Base-by-base conservation (phyloP, 2,113 vertebrate genomes). In the Heterocephalus glaber region DNA sequence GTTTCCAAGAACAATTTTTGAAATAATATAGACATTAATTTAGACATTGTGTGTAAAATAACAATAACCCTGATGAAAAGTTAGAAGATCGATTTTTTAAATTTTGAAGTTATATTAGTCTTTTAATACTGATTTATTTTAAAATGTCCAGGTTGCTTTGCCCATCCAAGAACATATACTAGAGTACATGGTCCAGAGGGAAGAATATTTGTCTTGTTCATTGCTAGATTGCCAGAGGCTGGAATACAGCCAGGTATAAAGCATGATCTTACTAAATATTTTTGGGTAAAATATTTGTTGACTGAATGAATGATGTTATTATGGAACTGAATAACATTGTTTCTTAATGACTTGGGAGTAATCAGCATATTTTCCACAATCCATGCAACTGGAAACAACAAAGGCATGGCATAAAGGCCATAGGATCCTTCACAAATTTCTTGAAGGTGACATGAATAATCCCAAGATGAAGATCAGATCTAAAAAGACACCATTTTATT, bases 371-470 rank as follows among this genome's bases (percentile, higher is more conserved):
- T 96, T 95, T 86, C 63, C 44, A 92, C 33, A 89, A 19, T 60
- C 13, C 33, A 80, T 1, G 4, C 95, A 91, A 86, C 44, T 65
- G 14, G 54, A 93, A 97, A 92, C 92, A 82, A 94, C 89, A 93
- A 92, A 86, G 28, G 77, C 20, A 49, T 70, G 24, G 12, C 96
- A 7, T 86, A 38, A 95, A 33, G 35, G 22, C 30, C 35, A 8
- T 77, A 11, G 83, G 60, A 86, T 41, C 13, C 33, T 92, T 92
- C 65, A 90, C 74, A 95, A 90, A 92, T 88, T 89, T 92, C 22
- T 93, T 70, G 54, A 95, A 44, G 65, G 56, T 96, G 70, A 88
- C 70, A 74, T 85, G 56, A 90, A 79, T 83, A 95, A 95, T 95
- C 54, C 65, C 90, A 65, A 88, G 82, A 91, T 87, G 35, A 92